Base-by-base conservation (phyloP, 2,113 vertebrate genomes). In the Elachura formosa region DNA sequence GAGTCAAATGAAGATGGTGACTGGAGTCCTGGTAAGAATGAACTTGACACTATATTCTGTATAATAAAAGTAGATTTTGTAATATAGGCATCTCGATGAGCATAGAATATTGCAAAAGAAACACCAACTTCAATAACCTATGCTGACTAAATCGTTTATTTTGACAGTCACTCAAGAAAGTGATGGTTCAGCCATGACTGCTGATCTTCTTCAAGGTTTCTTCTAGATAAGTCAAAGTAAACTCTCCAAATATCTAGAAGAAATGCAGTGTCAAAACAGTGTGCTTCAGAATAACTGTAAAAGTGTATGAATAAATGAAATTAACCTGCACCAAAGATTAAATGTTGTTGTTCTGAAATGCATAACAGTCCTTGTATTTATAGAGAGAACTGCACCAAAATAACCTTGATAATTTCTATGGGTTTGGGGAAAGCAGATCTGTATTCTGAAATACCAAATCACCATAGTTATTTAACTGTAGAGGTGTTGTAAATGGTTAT, bases 141-240 rank as follows among this genome's bases (percentile, higher is more conserved):
- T 62, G 62, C 26, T 87, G 34, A 7, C 38, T 84, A 89, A 91
- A 91, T 48, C 82, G 81, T 94, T 94, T 92, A 75, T 87, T 93
- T 92, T 95, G 93, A 92, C 67, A 95, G 69, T 58, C 58, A 62
- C n/a, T 93, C 87, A 73, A 79, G 71, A 87, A 91, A 94, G 46
- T 91, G 84, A 94, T 93, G 62, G 54, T 93, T 95, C 93, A 96
- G 81, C 58, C 49, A n/a, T 83, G 81, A 79, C 91, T 96, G 46
- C 41, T 93, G 89, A 94, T 78, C 84, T 93, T 89, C 62, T 29
- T 84, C 84, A 93, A 91, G 87, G 87, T 84, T 96, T 92, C 66
- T 66, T 82, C 52, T 54, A 92, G 91, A 58, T 34, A 34, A 96
- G 38, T 54, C 62, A 54, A 67, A 94, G 63, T 23, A 84, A 94